Percentiles rank a stretch among this genome's conserved stretches.
phyloP scores from a whole-genome alignment of 2,797 vertebrate genomes.

The Ctenopoma kingsleyae region DNA sequence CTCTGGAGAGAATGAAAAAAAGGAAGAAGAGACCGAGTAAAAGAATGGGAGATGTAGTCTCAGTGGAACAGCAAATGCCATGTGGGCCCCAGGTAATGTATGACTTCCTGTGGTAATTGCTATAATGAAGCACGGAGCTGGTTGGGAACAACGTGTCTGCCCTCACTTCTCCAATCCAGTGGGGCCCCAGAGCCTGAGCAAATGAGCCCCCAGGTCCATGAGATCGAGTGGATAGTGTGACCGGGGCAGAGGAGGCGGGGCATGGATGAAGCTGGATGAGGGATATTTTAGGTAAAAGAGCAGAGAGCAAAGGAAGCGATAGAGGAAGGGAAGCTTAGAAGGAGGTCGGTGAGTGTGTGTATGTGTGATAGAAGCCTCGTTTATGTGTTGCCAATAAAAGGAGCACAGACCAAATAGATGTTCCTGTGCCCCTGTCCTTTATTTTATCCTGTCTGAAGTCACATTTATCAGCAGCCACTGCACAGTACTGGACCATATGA shows the following conservation, averaged over 20 bases:
- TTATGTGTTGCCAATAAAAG: constrained; percentile 57
- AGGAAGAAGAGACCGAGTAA: constrained; percentile 9
- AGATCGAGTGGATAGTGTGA: constrained; percentile 43
- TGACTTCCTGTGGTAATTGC: constrained; percentile 54
- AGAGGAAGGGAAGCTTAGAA: constrained; percentile 20
- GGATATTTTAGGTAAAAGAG: constrained; percentile 56
- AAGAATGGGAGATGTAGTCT: constrained; percentile 25
- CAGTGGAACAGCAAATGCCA: constrained; percentile 34
- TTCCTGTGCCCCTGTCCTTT: constrained; percentile 38
- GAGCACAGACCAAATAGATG: constrained; percentile 56
- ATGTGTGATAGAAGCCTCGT: constrained; percentile 50
- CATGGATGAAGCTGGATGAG: constrained; percentile 4
- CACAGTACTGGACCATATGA: background rate
- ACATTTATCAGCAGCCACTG: constrained; percentile 26
- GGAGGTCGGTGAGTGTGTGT: constrained; percentile 24
- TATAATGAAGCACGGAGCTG: constrained; percentile 57
- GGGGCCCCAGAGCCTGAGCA: constrained; percentile 38
- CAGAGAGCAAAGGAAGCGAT: constrained; percentile 25
- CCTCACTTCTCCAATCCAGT: constrained; percentile 5
- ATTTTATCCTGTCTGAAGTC: constrained; percentile 31
- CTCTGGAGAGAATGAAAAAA: constrained; percentile 30
- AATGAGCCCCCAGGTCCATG: constrained; percentile 58
- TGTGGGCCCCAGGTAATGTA: constrained; percentile 53
- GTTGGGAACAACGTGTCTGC: constrained; percentile 4
- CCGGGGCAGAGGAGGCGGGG: background rate